Conservation (phyloP, 1,140 invertebrate genomes). For the Trachelipus rathkii region DNA sequence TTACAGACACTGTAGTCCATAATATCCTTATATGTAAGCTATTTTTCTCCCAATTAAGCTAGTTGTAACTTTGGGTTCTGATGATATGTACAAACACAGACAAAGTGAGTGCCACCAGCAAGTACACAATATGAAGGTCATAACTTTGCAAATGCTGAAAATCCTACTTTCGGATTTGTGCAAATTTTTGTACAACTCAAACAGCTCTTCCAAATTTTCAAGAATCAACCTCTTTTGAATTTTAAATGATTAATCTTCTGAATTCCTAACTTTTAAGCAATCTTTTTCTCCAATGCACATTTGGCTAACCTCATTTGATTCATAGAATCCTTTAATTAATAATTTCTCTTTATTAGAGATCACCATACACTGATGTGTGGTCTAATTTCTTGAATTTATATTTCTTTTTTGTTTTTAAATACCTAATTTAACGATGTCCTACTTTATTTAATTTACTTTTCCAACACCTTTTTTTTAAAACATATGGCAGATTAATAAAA, state of each 20-base stretch:
- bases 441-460: too few species aligned
- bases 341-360: not conserved
- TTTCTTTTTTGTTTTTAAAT: too few species aligned
- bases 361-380: too few species aligned
- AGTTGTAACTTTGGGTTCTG: not conserved
- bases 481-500: too few species aligned
- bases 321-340: not conserved
- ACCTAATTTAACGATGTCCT: too few species aligned
- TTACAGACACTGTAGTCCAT: slow-evolving; percentile 12
- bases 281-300: not conserved
- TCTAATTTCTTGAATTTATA: too few species aligned
- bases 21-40: not conserved
- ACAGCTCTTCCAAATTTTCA: not conserved
- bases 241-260: not conserved
- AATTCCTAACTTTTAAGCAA: not conserved
- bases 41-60: not conserved
- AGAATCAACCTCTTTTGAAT: not conserved
- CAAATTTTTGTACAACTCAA: not conserved
- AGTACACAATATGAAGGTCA: not conserved
- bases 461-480: too few species aligned
- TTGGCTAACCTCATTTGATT: not conserved
- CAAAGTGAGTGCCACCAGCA: not conserved
- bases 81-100: not conserved
- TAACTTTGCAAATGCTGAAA: slow-evolving; percentile 18
- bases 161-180: slow-evolving; percentile 4